Evolutionary conservation across 2,797 vertebrate genomes (phyloP).

Genomic region (Chromobotia macracanthus): DNA sequence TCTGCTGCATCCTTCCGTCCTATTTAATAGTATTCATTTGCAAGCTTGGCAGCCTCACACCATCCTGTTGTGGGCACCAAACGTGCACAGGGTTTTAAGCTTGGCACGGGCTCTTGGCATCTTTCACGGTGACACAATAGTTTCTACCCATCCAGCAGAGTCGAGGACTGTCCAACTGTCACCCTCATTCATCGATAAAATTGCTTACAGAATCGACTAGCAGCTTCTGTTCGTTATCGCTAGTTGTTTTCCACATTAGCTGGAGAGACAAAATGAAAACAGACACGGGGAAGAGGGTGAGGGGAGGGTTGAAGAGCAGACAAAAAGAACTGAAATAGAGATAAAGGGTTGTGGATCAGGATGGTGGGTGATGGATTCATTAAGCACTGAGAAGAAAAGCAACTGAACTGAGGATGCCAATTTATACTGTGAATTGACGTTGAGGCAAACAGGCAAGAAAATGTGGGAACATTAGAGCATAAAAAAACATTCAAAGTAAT

Average conservation of each 20-base stretch:
- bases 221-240: slow-evolving; percentile 36
- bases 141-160: slow-evolving; percentile 2
- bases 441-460: too few relatives aligned
- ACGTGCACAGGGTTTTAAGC: slow-evolving; percentile 54
- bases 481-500: too few relatives aligned
- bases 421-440: background rate
- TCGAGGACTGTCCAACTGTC: background rate
- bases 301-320: too few relatives aligned
- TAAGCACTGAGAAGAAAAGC: slow-evolving; percentile 3
- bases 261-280: background rate
- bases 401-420: too few relatives aligned
- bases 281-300: too few relatives aligned
- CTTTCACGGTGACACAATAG: slow-evolving; percentile 43
- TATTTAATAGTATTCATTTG: slow-evolving; percentile 45
- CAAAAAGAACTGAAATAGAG: slow-evolving; percentile 4
- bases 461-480: too few relatives aligned
- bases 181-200: slow-evolving; percentile 2
- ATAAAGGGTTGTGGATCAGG: slow-evolving; percentile 8
- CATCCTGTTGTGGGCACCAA: slow-evolving; percentile 41
- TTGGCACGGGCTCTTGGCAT: slow-evolving; percentile 31
- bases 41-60: slow-evolving; percentile 49
- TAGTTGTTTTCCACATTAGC: background rate
- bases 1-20: slow-evolving; percentile 26
- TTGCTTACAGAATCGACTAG: background rate
- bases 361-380: slow-evolving; percentile 33